These are phyloP conservation scores for Barnardius zonarius DNA, from an alignment of 2,113 vertebrate genomes.

Conservation along the genomic window DNA sequence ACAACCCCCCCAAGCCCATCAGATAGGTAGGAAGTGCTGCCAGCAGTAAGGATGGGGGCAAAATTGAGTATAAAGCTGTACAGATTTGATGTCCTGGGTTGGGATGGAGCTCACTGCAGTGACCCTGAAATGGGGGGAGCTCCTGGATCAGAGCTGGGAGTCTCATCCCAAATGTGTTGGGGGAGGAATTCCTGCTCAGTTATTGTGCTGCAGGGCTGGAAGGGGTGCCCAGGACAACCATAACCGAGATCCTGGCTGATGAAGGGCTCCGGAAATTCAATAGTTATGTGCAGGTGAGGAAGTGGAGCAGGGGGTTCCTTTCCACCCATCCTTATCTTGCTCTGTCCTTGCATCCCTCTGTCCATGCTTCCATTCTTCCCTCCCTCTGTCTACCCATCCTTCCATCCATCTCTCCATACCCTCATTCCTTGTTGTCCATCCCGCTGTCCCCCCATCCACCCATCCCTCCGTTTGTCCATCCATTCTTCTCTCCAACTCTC, in stretches of 20 bases:
- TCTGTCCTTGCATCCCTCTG: not conserved
- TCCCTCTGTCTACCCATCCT: not conserved
- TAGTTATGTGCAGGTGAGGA: conserved; percentile 77
- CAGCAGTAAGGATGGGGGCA: not conserved
- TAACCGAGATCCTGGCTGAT: conserved; percentile 75
- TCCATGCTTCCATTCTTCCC: not conserved
- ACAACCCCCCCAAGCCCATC: fast-evolving
- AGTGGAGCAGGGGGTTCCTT: not conserved
- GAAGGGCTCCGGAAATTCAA: conserved; percentile 72
- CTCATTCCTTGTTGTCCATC: not conserved
- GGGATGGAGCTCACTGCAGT: not conserved
- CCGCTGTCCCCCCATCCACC: not conserved
- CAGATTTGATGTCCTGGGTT: fast-evolving
- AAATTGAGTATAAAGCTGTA: not conserved
- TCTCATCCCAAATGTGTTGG: fast-evolving
- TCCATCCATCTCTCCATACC: not conserved
- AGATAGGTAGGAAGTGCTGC: not conserved
- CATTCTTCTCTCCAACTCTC: too few species aligned
- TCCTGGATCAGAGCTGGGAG: not conserved
- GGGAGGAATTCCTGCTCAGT: not conserved
- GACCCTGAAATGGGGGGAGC: not conserved
- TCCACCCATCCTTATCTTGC: fast-evolving
- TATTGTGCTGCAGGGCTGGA: conserved; percentile 20
- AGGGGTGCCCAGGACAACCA: not conserved
- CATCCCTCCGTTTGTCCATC: too few species aligned